Conservation (phyloP, 1,140 invertebrate species). For the Aphelenchoides fujianensis region DNA sequence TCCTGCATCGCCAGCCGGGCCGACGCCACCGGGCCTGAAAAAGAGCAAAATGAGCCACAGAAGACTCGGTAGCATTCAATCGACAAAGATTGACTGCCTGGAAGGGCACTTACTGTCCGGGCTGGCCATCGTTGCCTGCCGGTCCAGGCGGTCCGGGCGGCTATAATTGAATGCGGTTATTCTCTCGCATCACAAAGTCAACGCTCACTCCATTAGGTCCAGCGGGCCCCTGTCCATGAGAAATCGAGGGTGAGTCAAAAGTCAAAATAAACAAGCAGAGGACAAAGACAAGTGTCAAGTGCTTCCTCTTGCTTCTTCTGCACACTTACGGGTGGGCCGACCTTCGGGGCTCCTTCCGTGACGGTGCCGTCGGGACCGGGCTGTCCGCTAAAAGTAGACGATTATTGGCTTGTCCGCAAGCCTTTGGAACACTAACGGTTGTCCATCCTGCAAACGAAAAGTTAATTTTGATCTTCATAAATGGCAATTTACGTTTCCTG, state of each 20-base stretch:
- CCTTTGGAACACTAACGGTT: too few species aligned
- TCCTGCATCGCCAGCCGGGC: background rate
- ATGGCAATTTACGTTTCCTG: background rate
- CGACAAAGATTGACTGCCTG: background rate
- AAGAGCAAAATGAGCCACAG: background rate
- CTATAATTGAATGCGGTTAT: too few species aligned
- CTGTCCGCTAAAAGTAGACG: too few species aligned
- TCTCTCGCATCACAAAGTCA: too few species aligned
- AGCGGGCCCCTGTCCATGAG: background rate
- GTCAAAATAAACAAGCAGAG: too few species aligned
- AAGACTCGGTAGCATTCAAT: slow-evolving; percentile 1
- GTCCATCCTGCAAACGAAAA: background rate
- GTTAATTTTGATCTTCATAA: background rate
- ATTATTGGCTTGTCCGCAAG: too few species aligned
- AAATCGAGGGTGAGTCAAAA: too few species aligned
- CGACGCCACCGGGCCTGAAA: background rate
- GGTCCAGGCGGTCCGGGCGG: slow-evolving; percentile 14
- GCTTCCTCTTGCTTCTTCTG: too few species aligned
- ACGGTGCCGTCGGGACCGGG: background rate
- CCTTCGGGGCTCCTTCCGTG: background rate
- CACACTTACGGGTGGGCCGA: background rate
- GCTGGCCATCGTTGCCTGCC: slow-evolving; percentile 1
- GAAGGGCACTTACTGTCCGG: background rate
- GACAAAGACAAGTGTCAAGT: too few species aligned
- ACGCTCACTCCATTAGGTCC: background rate